A percentile compares a stretch with the other conserved stretches of the same genome.
phyloP scores from a whole-genome alignment of 1,140 invertebrate species.

The Chrysomallon squamiferum region DNA sequence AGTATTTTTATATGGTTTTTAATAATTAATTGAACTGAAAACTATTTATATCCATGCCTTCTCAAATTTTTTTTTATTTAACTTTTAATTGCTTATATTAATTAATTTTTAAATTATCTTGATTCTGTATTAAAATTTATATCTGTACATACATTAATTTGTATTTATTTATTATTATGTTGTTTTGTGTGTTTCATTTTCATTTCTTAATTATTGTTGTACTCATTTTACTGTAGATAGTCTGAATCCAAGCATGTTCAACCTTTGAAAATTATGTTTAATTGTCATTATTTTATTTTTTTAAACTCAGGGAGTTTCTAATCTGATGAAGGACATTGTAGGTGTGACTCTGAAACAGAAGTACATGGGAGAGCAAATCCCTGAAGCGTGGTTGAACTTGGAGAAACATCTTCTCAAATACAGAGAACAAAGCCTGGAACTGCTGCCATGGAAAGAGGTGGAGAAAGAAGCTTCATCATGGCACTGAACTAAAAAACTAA shows the following conservation, averaged over 20 bases:
- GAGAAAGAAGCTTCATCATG: constrained; percentile 13
- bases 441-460: constrained; percentile 28
- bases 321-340: constrained; percentile 36
- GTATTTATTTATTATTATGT: no score
- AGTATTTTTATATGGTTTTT: no score
- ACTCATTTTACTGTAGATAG: not conserved
- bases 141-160: no score
- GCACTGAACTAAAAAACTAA: no score
- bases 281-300: not conserved
- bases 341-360: constrained; percentile 43
- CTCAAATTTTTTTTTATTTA: no score
- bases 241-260: not conserved
- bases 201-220: not conserved
- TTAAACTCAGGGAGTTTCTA: constrained; percentile 39
- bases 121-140: no score
- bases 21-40: no score
- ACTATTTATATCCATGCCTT: no score
- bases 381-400: constrained; percentile 56
- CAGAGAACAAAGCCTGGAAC: constrained; percentile 13
- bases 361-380: constrained; percentile 61
- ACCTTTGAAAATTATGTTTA: not conserved
- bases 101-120: no score
- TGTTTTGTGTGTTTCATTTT: no score
- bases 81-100: no score
- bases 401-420: constrained; percentile 39